Conservation (phyloP, 2,113 vertebrate species). For the Hyaena hyaena region DNA sequence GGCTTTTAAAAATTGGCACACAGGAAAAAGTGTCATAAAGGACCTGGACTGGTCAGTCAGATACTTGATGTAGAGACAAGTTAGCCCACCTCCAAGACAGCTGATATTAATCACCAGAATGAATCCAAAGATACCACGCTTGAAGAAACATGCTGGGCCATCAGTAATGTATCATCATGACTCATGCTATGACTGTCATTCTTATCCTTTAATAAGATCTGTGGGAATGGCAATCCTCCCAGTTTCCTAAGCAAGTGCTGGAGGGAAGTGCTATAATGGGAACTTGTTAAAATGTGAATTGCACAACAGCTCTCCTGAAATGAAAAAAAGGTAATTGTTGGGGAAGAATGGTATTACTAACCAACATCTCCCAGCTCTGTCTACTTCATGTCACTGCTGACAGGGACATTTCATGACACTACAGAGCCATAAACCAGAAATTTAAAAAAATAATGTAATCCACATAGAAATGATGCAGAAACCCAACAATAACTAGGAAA, state of each 20-base stretch:
- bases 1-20: constrained; percentile 41
- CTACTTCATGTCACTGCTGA: neutral
- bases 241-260: constrained; percentile 52
- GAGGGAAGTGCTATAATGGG: constrained; percentile 54
- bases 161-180: constrained; percentile 47
- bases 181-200: constrained; percentile 54
- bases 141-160: constrained; percentile 43
- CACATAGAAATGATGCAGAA: neutral
- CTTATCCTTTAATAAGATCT: constrained; percentile 64
- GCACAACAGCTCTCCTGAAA: constrained; percentile 48
- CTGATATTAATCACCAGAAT: constrained; percentile 19
- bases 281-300: constrained; percentile 64
- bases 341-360: constrained; percentile 31
- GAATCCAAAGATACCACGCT: constrained; percentile 42
- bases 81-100: constrained; percentile 2
- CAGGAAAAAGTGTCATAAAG: neutral
- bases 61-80: neutral
- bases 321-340: constrained; percentile 44
- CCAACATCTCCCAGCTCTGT: neutral
- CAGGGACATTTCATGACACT: neutral
- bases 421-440: neutral
- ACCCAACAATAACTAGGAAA: neutral
- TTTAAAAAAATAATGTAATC: constrained; percentile 13
- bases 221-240: constrained; percentile 61
- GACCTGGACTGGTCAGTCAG: neutral